Conservation (phyloP, 1,140 invertebrate genomes). For the Platorchestia sp. region DNA sequence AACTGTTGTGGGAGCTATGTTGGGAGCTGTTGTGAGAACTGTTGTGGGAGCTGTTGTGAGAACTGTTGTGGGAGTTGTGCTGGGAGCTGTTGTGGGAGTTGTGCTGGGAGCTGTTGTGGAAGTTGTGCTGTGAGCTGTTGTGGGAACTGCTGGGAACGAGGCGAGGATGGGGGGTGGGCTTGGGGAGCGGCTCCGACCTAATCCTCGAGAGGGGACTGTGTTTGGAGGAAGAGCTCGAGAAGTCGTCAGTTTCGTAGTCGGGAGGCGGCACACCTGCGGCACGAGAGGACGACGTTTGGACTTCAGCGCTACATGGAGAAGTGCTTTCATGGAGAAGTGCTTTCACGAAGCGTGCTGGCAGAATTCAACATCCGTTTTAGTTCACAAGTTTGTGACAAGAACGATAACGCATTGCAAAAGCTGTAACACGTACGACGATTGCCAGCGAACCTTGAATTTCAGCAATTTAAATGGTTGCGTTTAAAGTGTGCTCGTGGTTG, state of each 20-base stretch:
- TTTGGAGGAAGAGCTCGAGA: neutral
- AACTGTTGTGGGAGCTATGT: neutral
- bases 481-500: no score
- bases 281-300: neutral
- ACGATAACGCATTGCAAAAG: no score
- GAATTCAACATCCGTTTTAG: neutral
- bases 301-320: no score
- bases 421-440: no score
- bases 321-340: neutral
- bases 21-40: neutral
- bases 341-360: neutral
- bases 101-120: neutral
- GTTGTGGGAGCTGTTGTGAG: neutral
- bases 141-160: neutral
- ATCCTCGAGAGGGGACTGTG: slow-evolving; percentile 21
- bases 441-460: no score
- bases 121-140: neutral
- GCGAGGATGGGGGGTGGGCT: neutral
- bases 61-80: neutral
- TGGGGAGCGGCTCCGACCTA: neutral
- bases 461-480: no score
- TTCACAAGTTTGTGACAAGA: neutral
- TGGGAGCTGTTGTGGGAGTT: neutral
- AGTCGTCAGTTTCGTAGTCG: neutral
- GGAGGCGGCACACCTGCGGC: slow-evolving; percentile 8